A percentile compares a stretch with the other conserved stretches of the same genome.
phyloP scores from a whole-genome alignment of 2,113 vertebrate genomes.

The Oncorhynchus keta region DNA sequence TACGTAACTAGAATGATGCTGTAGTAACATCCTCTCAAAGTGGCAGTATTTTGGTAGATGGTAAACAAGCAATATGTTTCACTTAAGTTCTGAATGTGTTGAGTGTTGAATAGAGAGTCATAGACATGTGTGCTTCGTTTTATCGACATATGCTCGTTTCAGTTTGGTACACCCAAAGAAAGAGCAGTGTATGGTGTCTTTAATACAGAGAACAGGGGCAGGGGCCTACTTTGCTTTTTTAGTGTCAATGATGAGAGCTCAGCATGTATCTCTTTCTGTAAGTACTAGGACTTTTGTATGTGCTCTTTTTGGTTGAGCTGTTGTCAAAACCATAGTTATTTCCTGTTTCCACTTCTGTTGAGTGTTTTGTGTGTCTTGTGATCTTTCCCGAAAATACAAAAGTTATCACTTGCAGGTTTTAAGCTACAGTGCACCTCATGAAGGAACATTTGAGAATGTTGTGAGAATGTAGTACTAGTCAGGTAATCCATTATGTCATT shows the following conservation, averaged over 20 bases:
- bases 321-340: constrained; percentile 14
- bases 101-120: constrained; percentile 17
- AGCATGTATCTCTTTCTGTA: constrained; percentile 20
- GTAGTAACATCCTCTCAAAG: background rate
- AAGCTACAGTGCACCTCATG: constrained; percentile 68
- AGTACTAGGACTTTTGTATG: constrained; percentile 5
- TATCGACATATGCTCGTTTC: background rate
- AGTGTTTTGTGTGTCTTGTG: constrained; percentile 27
- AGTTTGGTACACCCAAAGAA: background rate
- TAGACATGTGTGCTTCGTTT: constrained; percentile 10
- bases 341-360: constrained; percentile 41
- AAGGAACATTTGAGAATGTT: constrained; percentile 64
- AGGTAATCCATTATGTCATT: background rate
- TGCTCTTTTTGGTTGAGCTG: constrained; percentile 4
- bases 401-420: constrained; percentile 49
- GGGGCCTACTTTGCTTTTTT: background rate
- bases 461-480: constrained; percentile 13
- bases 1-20: background rate
- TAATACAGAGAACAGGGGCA: background rate
- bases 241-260: background rate
- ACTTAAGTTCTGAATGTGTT: constrained; percentile 7
- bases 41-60: background rate
- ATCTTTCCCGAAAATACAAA: constrained; percentile 57
- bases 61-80: constrained; percentile 2
- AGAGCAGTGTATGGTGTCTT: background rate